Percentiles rank a stretch among this genome's conserved stretches.
Conservation (phyloP, 35 echinoderm and acorn worm genomes). For the Amphiura filiformis region DNA sequence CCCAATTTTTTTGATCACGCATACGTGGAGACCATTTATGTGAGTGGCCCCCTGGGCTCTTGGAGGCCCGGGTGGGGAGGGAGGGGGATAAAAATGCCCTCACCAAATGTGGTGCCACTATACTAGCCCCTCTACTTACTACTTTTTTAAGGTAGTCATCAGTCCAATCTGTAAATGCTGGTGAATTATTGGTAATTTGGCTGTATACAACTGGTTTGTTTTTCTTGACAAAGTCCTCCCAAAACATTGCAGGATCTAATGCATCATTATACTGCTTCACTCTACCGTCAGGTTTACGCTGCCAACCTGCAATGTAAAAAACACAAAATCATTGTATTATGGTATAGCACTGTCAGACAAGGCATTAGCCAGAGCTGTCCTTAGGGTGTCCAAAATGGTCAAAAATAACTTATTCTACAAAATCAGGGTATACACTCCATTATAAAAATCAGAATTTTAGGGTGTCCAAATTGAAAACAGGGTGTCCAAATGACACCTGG, state of each 20-base stretch:
- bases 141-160: conserved; percentile 75
- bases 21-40: too few relatives aligned
- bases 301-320: conserved; percentile 50
- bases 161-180: conserved; percentile 66
- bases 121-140: background rate
- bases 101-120: too few relatives aligned
- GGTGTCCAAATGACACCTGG: background rate
- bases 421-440: background rate
- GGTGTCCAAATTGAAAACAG: background rate
- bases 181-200: conserved; percentile 34
- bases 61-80: too few relatives aligned
- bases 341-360: too few relatives aligned
- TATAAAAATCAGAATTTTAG: too few relatives aligned
- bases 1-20: too few relatives aligned
- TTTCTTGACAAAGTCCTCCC: conserved; percentile 61
- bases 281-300: conserved; percentile 64
- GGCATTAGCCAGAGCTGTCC: background rate
- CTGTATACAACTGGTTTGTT: conserved; percentile 64
- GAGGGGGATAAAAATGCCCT: too few relatives aligned
- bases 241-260: conserved; percentile 67
- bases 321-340: background rate
- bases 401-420: background rate
- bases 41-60: too few relatives aligned
- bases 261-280: conserved; percentile 72
- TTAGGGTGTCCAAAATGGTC: too few relatives aligned